Base-by-base conservation (phyloP, 2,797 vertebrate species). In the Arctocebus calabarensis region DNA sequence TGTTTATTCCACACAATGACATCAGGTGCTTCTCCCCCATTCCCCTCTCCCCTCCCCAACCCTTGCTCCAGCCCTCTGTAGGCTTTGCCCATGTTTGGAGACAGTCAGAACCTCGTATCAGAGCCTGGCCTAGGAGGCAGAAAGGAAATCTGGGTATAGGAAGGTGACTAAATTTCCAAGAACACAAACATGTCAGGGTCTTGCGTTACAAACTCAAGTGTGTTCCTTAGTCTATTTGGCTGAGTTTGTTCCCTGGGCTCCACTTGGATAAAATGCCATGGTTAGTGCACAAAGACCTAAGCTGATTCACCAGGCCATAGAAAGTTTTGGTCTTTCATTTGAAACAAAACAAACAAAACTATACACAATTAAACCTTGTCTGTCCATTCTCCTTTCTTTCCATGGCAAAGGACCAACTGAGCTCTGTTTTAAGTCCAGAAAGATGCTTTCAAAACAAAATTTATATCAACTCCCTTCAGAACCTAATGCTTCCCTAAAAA, bases 1-100 rank as follows among this genome's bases (percentile, higher is more conserved):
- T 87, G 96, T 97, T 98, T 97, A 98, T 97, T 97, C 92, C 96
- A 95, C 97, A 97, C 93, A 81, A 95, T 93, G 89, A 96, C 96
- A 82, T 79, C 97, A 83, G 95, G 92, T 90, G 64, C 74, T 94
- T 93, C 84, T 89, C 37, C 59, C 43, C 85, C 14, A 1, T 34
- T 43, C 62, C 55, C 55, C 25, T 48, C 37, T 20, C 10, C 48
- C 81, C 4, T 45, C 16, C 10, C 84, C 5, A 16, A 32, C 40
- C 37, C 62, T 55, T 73, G 27, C 86, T 64, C 90, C 64, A 88
- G 90, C 70, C 71, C 62, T 68, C 85, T 59, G 84, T 32, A 81
- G 94, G 73, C 43, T 16, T 90, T 82, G 85, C 43, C 34, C 17
- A 0, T 22, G n/a, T 52, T 0, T 0, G 29, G 73, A 32, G 79